These are phyloP conservation scores for Cerastis rubricosa DNA, from an alignment of 2,888 invertebrate genomes.

Conservation along the genomic window DNA sequence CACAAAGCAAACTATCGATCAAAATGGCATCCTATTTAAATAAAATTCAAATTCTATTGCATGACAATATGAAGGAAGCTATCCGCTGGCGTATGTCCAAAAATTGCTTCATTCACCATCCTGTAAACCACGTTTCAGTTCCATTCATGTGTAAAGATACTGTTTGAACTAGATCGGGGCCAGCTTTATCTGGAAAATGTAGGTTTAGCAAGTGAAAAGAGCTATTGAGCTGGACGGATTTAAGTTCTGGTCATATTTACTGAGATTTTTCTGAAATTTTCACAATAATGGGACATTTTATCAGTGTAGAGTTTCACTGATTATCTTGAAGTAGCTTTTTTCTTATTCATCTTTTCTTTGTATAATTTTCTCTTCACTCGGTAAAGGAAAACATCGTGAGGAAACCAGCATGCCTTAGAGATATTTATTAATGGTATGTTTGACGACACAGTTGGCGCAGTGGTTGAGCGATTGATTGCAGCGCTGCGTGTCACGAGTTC, in stretches of 20 bases:
- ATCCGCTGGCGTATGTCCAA: slow-evolving; percentile 74
- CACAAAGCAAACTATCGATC: slow-evolving; percentile 35
- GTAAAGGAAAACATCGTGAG: too few species aligned
- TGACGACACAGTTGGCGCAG: too few species aligned
- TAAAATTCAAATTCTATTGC: slow-evolving; percentile 62
- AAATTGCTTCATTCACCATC: slow-evolving; percentile 74
- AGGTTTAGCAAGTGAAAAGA: slow-evolving; percentile 59
- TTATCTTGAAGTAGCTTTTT: too few species aligned
- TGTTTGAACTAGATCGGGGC: slow-evolving; percentile 66
- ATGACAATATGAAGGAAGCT: slow-evolving; percentile 62
- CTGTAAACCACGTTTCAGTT: slow-evolving; percentile 73
- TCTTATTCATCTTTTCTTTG: too few species aligned
- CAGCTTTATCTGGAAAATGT: slow-evolving; percentile 63
- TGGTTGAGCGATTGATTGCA: too few species aligned
- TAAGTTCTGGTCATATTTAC: slow-evolving; percentile 32
- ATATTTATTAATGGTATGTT: too few species aligned
- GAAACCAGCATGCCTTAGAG: too few species aligned
- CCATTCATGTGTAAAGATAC: slow-evolving; percentile 76
- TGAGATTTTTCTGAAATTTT: slow-evolving; percentile 7
- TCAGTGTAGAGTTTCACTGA: too few species aligned
- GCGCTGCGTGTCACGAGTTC: too few species aligned
- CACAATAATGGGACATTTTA: neutral
- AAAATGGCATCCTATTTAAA: slow-evolving; percentile 41
- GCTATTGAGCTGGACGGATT: slow-evolving; percentile 45
- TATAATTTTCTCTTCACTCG: too few species aligned